Conservation (phyloP, 92 coral and sea anemone genomes). For the Umimayanthus chanpuru region DNA sequence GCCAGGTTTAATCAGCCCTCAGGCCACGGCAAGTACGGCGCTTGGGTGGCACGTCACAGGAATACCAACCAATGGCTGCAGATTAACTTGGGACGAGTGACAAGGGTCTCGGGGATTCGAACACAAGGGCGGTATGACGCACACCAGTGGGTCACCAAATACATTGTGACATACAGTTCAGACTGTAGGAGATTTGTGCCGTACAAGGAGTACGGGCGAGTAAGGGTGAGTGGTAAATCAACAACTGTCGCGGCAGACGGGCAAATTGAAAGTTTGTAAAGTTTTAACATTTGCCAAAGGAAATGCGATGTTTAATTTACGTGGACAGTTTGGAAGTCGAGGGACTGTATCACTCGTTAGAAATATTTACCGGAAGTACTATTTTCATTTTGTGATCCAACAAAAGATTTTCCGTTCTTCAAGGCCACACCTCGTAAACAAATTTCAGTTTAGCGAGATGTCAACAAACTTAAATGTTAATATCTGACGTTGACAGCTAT, state of each 20-base stretch:
- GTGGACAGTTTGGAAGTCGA: too few relatives aligned
- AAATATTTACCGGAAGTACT: not conserved
- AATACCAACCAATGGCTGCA: constrained; percentile 73
- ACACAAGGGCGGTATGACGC: constrained; percentile 78
- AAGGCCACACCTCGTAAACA: not conserved
- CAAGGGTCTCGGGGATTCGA: constrained; percentile 70
- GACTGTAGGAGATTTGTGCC: constrained; percentile 15
- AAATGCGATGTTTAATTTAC: too few relatives aligned
- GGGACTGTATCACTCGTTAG: too few relatives aligned
- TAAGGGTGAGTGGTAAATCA: constrained; percentile 19
- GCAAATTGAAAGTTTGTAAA: too few relatives aligned
- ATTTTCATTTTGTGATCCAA: too few relatives aligned
- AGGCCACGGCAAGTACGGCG: constrained; percentile 71
- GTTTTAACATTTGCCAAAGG: too few relatives aligned
- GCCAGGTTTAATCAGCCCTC: constrained; percentile 65
- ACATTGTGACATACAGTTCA: constrained; percentile 37
- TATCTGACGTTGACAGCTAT: too few relatives aligned
- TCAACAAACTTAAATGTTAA: too few relatives aligned
- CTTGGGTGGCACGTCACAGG: constrained; percentile 71
- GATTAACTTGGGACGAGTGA: constrained; percentile 63
- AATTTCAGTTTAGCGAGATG: too few relatives aligned
- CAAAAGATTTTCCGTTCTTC: not conserved
- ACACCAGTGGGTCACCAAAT: constrained; percentile 66
- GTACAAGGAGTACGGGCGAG: constrained; percentile 37
- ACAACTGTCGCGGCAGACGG: too few relatives aligned